Evolutionary conservation across 2,797 vertebrate genomes (phyloP).

Genomic region (Amphiprion clarkii): DNA sequence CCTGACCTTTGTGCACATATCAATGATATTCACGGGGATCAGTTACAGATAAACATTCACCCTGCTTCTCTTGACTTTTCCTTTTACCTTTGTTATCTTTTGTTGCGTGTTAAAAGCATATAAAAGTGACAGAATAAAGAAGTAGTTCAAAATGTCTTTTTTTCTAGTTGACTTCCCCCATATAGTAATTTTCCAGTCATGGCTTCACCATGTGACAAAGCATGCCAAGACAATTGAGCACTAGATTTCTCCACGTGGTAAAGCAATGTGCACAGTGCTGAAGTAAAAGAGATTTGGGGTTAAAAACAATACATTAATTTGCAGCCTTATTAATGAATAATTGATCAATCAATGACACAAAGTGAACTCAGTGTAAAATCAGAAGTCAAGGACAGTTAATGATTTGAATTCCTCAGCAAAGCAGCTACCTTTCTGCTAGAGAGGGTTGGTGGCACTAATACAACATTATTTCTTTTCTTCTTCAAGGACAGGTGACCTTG

Average conservation of each 20-base stretch:
- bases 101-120: neutral
- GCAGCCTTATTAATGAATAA: no score
- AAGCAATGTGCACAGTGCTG: neutral
- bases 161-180: neutral
- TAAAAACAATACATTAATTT: no score
- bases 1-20: conserved; percentile 48
- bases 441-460: no score
- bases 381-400: no score
- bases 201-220: neutral
- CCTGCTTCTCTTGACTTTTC: neutral
- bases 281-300: no score
- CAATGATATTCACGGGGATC: conserved; percentile 38
- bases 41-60: conserved; percentile 17
- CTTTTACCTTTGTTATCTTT: neutral
- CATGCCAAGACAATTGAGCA: neutral
- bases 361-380: no score
- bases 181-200: neutral
- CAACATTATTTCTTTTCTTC: no score
- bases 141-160: neutral
- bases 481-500: no score
- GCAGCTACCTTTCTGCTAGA: no score
- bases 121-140: neutral
- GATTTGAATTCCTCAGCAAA: no score
- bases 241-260: neutral
- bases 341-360: no score